These are phyloP conservation scores for Cryptotermes secundus DNA, from an alignment of 1,140 invertebrate species.

Conservation along the genomic window DNA sequence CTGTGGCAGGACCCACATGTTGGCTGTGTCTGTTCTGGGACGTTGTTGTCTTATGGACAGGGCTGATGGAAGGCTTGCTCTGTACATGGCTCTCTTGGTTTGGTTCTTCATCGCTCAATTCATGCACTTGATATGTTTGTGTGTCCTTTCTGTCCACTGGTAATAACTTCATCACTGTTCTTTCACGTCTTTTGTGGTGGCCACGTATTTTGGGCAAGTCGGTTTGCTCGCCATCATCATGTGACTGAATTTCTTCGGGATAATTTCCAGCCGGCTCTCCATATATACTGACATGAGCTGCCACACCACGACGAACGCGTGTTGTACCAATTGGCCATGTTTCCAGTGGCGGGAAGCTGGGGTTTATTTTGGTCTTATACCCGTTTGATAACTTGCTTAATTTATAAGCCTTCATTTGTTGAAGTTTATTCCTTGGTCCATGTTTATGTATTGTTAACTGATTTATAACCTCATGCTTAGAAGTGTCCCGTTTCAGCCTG, in stretches of 20 bases:
- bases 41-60: too few relatives aligned
- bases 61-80: too few relatives aligned
- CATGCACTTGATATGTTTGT: neutral
- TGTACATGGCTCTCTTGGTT: neutral
- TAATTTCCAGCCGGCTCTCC: neutral
- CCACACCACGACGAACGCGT: neutral
- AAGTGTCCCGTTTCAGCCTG: neutral
- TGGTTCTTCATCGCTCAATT: neutral
- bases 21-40: too few relatives aligned
- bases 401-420: neutral
- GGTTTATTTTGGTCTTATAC: neutral
- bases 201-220: neutral
- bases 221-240: neutral
- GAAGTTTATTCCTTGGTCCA: neutral
- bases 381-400: neutral
- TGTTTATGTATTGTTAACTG: neutral
- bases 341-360: neutral
- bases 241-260: neutral
- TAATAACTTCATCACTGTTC: neutral
- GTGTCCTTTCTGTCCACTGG: neutral
- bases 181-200: neutral
- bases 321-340: neutral
- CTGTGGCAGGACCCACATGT: too few relatives aligned
- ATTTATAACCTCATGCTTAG: too few relatives aligned
- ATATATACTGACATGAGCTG: neutral